phyloP scores from a whole-genome alignment of 2,113 vertebrate genomes.

The Pseudorasbora parva region DNA sequence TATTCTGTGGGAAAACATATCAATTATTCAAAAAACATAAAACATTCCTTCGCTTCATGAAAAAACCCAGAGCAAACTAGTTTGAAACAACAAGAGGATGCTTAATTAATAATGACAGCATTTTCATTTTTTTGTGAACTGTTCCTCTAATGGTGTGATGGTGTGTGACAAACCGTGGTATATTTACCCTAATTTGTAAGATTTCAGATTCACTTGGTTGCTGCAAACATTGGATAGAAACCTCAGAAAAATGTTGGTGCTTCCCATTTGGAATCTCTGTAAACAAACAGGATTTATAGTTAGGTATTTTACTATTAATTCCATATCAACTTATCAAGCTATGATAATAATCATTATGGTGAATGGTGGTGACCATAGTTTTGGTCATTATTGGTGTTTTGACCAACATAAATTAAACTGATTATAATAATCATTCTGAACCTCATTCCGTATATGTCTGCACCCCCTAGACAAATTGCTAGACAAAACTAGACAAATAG shows the following conservation, averaged over 20 bases:
- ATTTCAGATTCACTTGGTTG: constrained; percentile 50
- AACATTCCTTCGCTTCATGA: no score
- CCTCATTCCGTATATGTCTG: background rate
- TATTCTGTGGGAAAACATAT: no score
- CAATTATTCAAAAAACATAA: no score
- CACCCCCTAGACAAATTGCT: background rate
- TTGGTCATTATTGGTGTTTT: background rate
- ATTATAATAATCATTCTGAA: background rate
- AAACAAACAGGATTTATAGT: constrained; percentile 10
- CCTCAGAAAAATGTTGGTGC: constrained; percentile 45
- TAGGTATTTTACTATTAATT: background rate
- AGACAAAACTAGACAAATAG: background rate
- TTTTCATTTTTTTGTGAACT: background rate
- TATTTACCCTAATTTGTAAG: constrained; percentile 53
- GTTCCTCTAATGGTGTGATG: background rate
- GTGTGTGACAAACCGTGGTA: background rate
- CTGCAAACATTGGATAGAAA: constrained; percentile 50
- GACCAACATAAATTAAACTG: background rate
- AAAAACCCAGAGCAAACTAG: background rate
- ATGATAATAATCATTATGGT: no score
- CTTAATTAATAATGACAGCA: background rate
- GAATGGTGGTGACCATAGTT: background rate
- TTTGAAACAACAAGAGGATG: background rate
- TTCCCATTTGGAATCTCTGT: constrained; percentile 46
- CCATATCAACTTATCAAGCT: background rate